phyloP scores from a whole-genome alignment of 2,888 invertebrate genomes.

The Limenitis camilla region DNA sequence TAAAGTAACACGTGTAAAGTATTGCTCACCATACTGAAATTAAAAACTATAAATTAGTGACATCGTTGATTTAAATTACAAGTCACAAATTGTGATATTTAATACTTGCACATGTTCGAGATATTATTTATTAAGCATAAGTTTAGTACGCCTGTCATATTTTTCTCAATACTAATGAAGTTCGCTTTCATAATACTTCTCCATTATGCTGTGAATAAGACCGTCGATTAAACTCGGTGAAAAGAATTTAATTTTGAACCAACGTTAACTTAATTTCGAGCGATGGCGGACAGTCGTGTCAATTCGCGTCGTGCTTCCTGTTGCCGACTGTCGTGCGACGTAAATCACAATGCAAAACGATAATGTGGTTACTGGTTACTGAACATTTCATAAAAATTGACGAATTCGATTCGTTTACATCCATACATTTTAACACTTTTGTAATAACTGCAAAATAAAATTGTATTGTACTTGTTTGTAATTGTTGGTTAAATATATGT shows the following conservation, averaged over 20 bases:
- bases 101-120: slow-evolving; percentile 3
- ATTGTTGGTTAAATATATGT: too few relatives aligned
- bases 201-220: slow-evolving; percentile 12
- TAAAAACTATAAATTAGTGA: slow-evolving; percentile 18
- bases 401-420: background rate
- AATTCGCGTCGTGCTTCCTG: slow-evolving; percentile 23
- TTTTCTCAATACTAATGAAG: background rate
- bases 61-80: slow-evolving; percentile 15
- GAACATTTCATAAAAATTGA: slow-evolving; percentile 20
- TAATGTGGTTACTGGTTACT: slow-evolving; percentile 26
- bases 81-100: slow-evolving; percentile 14
- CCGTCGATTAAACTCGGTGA: slow-evolving; percentile 13
- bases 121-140: background rate
- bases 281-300: slow-evolving; percentile 25
- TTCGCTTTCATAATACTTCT: background rate
- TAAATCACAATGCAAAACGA: slow-evolving; percentile 21
- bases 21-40: slow-evolving; percentile 16
- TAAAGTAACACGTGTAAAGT: slow-evolving; percentile 12
- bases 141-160: background rate
- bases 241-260: slow-evolving; percentile 23
- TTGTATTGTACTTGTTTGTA: too few relatives aligned
- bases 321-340: slow-evolving; percentile 7
- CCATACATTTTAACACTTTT: background rate
- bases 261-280: slow-evolving; percentile 25
- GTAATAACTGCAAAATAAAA: background rate